Evolutionary conservation across 2,797 vertebrate genomes (phyloP).

Genomic region (Lacerta bilineata): DNA sequence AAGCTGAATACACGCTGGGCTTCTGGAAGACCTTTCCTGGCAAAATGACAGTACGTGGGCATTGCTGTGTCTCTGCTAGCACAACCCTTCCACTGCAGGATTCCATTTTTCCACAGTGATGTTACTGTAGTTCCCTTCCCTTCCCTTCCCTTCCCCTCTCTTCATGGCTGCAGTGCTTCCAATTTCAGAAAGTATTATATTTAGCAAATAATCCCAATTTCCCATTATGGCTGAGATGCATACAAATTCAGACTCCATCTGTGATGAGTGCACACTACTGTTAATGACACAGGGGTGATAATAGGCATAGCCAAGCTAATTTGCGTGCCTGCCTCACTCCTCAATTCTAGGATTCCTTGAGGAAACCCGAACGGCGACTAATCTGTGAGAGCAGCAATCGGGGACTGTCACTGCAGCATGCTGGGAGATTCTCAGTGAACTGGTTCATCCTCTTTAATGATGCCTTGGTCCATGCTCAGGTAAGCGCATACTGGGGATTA

Average conservation of each 20-base stretch:
- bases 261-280: not conserved
- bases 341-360: conserved; percentile 86
- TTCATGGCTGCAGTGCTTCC: not conserved
- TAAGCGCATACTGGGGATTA: conserved; percentile 67
- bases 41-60: conserved; percentile 92
- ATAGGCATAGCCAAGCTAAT: not conserved
- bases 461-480: conserved; percentile 94
- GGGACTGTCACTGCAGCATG: conserved; percentile 89
- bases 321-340: not conserved
- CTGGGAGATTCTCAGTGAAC: conserved; percentile 93
- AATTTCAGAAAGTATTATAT: conserved; percentile 19
- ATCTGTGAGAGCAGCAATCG: conserved; percentile 96
- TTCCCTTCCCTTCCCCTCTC: not conserved
- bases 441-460: conserved; percentile 97
- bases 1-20: conserved; percentile 91
- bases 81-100: not conserved
- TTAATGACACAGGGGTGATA: not conserved
- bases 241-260: not conserved
- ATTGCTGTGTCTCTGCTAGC: not conserved
- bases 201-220: not conserved
- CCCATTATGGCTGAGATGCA: not conserved
- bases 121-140: not conserved
- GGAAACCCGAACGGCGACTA: conserved; percentile 89
- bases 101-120: not conserved
- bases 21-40: conserved; percentile 99